Conservation (phyloP, 2,888 invertebrate genomes). For the Trissolcus japonicus region DNA sequence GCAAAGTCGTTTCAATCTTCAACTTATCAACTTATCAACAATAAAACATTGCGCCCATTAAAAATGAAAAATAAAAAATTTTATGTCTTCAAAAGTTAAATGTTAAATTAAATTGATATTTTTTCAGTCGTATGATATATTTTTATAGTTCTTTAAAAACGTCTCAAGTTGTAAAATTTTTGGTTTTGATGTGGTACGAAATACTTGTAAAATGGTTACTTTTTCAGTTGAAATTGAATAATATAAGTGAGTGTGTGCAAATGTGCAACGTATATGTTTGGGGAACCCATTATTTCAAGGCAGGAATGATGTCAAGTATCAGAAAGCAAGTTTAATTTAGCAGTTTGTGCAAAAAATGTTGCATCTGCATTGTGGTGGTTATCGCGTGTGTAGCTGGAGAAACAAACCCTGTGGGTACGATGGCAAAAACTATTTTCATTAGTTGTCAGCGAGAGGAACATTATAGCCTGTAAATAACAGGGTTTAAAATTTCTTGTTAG, state of each 20-base stretch:
- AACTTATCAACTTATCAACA: too few species aligned
- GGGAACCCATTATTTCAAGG: neutral
- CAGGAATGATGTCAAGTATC: slow-evolving; percentile 1
- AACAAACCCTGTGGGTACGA: neutral
- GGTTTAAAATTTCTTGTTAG: slow-evolving; percentile 7
- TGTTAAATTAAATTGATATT: too few species aligned
- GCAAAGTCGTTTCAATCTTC: too few species aligned
- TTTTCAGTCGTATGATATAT: too few species aligned
- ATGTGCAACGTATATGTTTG: neutral
- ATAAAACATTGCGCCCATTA: too few species aligned
- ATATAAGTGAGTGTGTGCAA: neutral
- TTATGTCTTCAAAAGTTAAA: too few species aligned
- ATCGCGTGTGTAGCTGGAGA: neutral
- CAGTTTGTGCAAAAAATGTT: slow-evolving; percentile 2
- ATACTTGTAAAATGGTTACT: neutral
- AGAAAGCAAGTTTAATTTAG: slow-evolving; percentile 11
- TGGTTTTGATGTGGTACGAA: neutral
- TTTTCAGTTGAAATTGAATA: neutral
- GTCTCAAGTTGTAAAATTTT: too few species aligned
- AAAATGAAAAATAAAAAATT: too few species aligned
- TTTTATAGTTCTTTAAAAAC: too few species aligned
- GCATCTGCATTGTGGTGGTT: neutral
- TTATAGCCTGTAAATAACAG: slow-evolving; percentile 4
- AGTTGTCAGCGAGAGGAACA: neutral
- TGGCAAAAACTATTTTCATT: neutral